Evolutionary conservation across 2,888 invertebrate species (phyloP), one percentile per base, ranked within the genome.

Genomic region (Parelbella ahira): DNA sequence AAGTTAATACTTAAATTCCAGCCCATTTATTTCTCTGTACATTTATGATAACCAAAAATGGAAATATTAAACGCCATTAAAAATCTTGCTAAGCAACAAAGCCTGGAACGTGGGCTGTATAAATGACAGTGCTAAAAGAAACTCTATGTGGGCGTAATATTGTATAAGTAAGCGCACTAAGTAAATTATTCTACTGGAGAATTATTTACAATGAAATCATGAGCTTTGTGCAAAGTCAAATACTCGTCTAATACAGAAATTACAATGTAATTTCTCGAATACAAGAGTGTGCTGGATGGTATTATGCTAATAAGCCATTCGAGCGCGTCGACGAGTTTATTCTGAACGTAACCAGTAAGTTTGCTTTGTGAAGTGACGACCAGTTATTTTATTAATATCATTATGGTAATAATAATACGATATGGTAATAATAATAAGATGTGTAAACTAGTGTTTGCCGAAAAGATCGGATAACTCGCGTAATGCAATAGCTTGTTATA

Each of bases 301-400:
- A 53, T 56, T 60, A 60, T 60, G 56, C 49, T 61, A 61, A 62
- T 58, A 49, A 25, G 11, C 42, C 44, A 51, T 51, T 51, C 48
- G 53, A 48, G 48, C 48, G 34, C 23, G 42, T 32, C 34, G 27
- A 27, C 32, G 12, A 12, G 23, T 23, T 13, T 20, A 32, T 32
- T 39, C 19, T 19, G 30, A 21, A 21, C 44, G 27, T 12, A 30
- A 19, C 10, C 19, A 19, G 30, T 30, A 42, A 45, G 36, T 48
- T 29, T 24, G 28, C 28, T 39, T 47, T 47, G 50, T 15, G 4
- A 45, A 44, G 48, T 10, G 11, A 19, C 28, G 27, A 37, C 28
- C 10, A 12, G 8, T 5, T 37, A 25, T 25, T 28, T 27, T 3
- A n/a, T n/a, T n/a, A 19, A 7, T 2, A 19, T 27, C 8, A 27